A percentile compares a stretch with the other conserved stretches of the same genome.
Conservation (phyloP, 2,797 vertebrate species). For the Aplochiton taeniatus region DNA sequence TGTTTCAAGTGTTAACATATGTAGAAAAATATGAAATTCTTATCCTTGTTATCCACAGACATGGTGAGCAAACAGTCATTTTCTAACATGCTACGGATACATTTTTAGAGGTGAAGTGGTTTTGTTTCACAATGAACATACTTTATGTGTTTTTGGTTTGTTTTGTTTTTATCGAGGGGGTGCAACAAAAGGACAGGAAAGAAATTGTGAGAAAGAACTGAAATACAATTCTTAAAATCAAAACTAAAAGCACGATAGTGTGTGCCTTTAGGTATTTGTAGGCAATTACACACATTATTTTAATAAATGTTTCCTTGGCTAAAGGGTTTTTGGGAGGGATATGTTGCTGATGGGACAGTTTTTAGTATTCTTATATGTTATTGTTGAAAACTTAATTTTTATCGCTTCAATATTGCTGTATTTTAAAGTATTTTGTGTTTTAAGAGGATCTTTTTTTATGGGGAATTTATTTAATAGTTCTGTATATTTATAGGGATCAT, state of each 20-base stretch:
- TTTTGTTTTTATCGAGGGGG: slow-evolving; percentile 27
- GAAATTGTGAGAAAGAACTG: slow-evolving; percentile 29
- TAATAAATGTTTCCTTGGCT: slow-evolving; percentile 42
- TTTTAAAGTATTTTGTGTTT: slow-evolving; percentile 70
- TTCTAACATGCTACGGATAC: neutral
- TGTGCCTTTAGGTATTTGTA: slow-evolving; percentile 42
- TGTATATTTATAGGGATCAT: slow-evolving; percentile 67
- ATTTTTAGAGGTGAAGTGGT: slow-evolving; percentile 40
- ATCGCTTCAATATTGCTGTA: slow-evolving; percentile 61
- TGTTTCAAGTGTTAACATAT: slow-evolving; percentile 82
- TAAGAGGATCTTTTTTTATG: slow-evolving; percentile 44
- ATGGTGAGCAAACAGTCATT: neutral
- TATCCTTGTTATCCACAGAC: neutral
- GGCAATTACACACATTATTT: slow-evolving; percentile 48
- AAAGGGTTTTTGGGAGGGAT: slow-evolving; percentile 20
- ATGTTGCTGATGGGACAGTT: slow-evolving; percentile 53
- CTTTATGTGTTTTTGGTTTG: slow-evolving; percentile 27
- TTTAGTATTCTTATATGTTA: slow-evolving; percentile 55
- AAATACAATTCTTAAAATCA: slow-evolving; percentile 49
- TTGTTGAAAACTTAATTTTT: slow-evolving; percentile 56
- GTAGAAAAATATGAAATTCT: slow-evolving; percentile 46
- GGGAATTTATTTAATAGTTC: slow-evolving; percentile 68
- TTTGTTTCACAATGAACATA: slow-evolving; percentile 33
- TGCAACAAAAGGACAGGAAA: slow-evolving; percentile 24
- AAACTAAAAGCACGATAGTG: slow-evolving; percentile 55